Conservation (phyloP, 2,113 vertebrate species). For the Beaufortia kweichowensis region DNA sequence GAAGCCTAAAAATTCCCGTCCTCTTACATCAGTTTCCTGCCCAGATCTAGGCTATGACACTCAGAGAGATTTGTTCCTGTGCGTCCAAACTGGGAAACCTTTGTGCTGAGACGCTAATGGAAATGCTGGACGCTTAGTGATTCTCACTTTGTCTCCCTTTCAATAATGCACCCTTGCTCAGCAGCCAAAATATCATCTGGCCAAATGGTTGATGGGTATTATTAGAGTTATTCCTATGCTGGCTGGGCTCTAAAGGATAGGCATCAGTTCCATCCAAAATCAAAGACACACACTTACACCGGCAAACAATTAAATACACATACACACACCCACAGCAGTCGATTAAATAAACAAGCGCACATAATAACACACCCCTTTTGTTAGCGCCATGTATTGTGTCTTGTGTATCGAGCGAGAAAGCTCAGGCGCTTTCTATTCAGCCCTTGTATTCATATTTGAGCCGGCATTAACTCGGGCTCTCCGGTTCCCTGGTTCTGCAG, state of each 20-base stretch:
- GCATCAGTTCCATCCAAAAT: constrained; percentile 1
- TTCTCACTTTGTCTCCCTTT: constrained; percentile 4
- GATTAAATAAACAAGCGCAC: constrained; percentile 29
- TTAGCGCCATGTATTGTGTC: constrained; percentile 14
- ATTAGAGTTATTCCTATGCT: constrained; percentile 27
- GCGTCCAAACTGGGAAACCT: not conserved
- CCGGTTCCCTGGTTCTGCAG: constrained; percentile 7
- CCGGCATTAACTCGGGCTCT: constrained; percentile 9
- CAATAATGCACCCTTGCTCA: not conserved
- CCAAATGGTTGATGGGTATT: constrained; percentile 29
- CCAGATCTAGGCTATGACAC: constrained; percentile 30
- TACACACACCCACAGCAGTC: not conserved
- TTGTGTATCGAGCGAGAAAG: constrained; percentile 20
- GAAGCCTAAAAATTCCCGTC: constrained; percentile 29
- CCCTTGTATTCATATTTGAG: constrained; percentile 38
- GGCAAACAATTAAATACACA: not conserved
- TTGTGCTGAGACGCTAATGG: constrained; percentile 15
- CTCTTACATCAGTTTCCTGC: constrained; percentile 16
- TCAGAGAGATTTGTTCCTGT: not conserved
- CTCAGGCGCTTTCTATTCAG: constrained; percentile 29
- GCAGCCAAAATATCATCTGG: constrained; percentile 20
- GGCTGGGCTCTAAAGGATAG: not conserved
- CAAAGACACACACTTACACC: not conserved
- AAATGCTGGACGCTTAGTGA: not conserved
- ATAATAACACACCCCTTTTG: constrained; percentile 37